Base-by-base conservation (phyloP, 2,888 invertebrate species). In the Lamproptera curius region DNA sequence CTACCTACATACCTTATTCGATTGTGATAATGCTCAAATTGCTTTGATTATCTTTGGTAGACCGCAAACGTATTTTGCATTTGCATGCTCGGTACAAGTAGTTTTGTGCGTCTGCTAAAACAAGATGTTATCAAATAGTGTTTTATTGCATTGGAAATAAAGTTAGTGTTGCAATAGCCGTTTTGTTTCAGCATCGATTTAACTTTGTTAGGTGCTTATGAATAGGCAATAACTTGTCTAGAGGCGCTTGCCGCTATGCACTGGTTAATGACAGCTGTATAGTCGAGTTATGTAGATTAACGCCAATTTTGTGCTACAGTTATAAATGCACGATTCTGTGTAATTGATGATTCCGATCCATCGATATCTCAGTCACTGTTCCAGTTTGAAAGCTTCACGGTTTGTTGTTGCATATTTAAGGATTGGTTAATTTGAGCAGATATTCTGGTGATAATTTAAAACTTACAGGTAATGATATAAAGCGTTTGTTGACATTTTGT, bases 161-260 rank as follows among this genome's bases (percentile, higher is more conserved):
- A n/a, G n/a, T n/a, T n/a, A n/a, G n/a, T n/a, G n/a, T n/a, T n/a
- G n/a, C n/a, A n/a, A n/a, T n/a, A n/a, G n/a, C n/a, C n/a, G n/a
- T 11, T 5, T n/a, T 31, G 35, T 53, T 15, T 4, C 6, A 20
- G 15, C 16, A 16, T 15, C 11, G 9, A 4, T 20, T 28, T 52
- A 51, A 40, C 16, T 39, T 56, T 50, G 60, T 53, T 51, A 44
- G 42, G 42, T 39, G 56, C 56, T 60, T 66, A 66, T 78, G 76
- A 76, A 77, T 78, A 78, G 72, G 75, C 76, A 76, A 76, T 78
- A 76, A 70, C 65, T 75, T 70, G 73, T 69, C 74, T 67, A 64
- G 64, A 75, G 73, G 72, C 74, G 71, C 70, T 71, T 70, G 63
- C 67, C 62, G 69, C 65, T 65, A 63, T 71, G 72, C 72, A 73